Evolutionary conservation across 1,140 invertebrate species (phyloP), one percentile per base, ranked within the genome.

Genomic region (Melanaphis sacchari): DNA sequence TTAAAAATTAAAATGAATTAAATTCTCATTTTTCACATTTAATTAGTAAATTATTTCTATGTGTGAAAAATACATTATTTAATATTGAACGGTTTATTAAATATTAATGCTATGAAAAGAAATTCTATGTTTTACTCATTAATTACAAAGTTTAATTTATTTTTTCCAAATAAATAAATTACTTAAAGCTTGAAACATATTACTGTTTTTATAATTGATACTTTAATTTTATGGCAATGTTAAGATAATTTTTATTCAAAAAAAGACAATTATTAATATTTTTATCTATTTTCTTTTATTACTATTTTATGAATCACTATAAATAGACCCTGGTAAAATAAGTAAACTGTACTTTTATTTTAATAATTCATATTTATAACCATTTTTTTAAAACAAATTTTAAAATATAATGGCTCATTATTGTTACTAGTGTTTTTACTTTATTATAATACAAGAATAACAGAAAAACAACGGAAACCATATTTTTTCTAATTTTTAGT

Each of bases 401-500:
- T 4, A 76, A 76, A n/a, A 76, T 15, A 18, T 2, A 7, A n/a
- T 59, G 15, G 1, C 18, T n/a, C 15, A 76, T 76, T n/a, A 66
- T 66, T 66, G 15, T 18, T 76, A 18, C 59, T 18, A 76, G 15
- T n/a, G 18, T 76, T 76, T 76, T 76, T 76, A n/a, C 15, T 76
- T 76, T n/a, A 76, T n/a, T 18, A 38, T 82, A 6, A 24, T 82
- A 31, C 85, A 46, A n/a, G 1, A 38, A 89, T 38, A 8, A 49
- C 52, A 40, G 26, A 18, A 90, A 90, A 21, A 41, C 24, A 66
- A 7, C 52, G 89, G 89, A 90, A 90, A 90, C 89, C 89, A 41
- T 41, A 59, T 41, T 66, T 40, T 90, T 90, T 90, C 26, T 7
- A 90, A 66, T 66, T 90, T 90, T 38, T 59, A 66, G 89, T 90